Evolutionary conservation across 2,113 vertebrate genomes (phyloP), one percentile per base, ranked within the genome.

Genomic region (Cyphomyrus plagiostoma): DNA sequence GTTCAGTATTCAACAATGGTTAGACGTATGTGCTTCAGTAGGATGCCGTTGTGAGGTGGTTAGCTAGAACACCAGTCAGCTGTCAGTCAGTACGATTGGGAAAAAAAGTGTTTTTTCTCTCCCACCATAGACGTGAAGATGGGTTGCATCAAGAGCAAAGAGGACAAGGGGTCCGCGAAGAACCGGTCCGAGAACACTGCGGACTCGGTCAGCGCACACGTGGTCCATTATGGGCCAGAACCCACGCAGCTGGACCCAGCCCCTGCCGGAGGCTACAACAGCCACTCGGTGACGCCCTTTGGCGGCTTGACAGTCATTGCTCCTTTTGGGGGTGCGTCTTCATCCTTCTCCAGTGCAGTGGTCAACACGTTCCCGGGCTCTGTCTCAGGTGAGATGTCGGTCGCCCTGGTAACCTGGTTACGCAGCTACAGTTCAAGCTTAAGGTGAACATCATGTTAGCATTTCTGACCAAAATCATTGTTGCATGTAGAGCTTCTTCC

Each of bases 141-240:
- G 98, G 98, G 98, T 93, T 99, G 98, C 93, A 96, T 98, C 91
- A 98, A 98, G 96, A 99, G 98, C 95, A 99, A 99, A 94, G 96
- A 97, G 93, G 96, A 97, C 94, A 98, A 98, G 96, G 96, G 96
- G 93, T 95, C 97, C 66, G 42, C 95, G 1, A 99, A 99, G 92
- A 98, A 98, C 90, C 96, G 97, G 92, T 94, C 96, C 19, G 98
- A 98, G 86, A 97, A 94, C 86, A 90, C 95, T 87, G 92, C 95
- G 11, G 97, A 98, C 89, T 94, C 95, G 15, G 93, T 94, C 90
- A 91, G 93, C 89, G 89, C 96, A 87, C 96, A 95, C 0, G 94
- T 94, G 21, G 96, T 96, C 87, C 97, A 97, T 92, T 97, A 98
- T 15, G 98, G 97, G 53, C 96, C 96, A 49, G 98, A 98, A 89